Evolutionary conservation across 1,140 invertebrate genomes (phyloP), one percentile per base, ranked within the genome.

Genomic region (Drosophila watanabei): DNA sequence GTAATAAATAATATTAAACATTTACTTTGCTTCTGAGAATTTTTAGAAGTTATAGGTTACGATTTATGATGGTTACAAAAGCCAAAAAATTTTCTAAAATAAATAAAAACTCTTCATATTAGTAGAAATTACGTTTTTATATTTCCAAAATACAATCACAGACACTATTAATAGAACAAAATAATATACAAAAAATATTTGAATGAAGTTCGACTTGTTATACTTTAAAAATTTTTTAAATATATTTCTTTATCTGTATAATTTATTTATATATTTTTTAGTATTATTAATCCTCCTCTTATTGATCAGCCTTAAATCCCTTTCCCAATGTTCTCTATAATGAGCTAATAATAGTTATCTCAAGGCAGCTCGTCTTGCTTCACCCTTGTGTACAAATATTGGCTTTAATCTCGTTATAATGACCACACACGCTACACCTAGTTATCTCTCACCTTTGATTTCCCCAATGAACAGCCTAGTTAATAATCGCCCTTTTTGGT

Each of bases 401-500:
- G 13, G 33, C 18, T 54, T 14, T 37, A 37, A 37, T 56, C 52
- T 56, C 1, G 4, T 18, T 37, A 20, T 24, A 56, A 24, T 20
- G 18, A 5, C 20, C 20, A 56, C 33, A 56, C 33, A 56, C 52
- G 20, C 33, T 10, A 16, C 14, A 28, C 54, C 14, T 16, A 37
- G 14, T 24, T 39, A 57, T 57, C 33, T 16, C 2, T 57, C 20
- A 57, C 35, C 20, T 57, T n/a, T 39, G 54, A 39, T 39, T 57
- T 39, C 14, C 0, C 24, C 14, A 4, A 2, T 24, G 6, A 16
- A 37, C 20, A 28, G 6, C 33, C 33, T 39, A 24, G 33, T 56
- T 37, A 37, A n/a, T 14, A 39, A 56, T 39, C 20, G 54, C 54
- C 54, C 54, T 57, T 39, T 54, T 37, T 24, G 9, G 20, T 56